These are phyloP conservation scores for Cuniculus paca DNA, from an alignment of 2,797 vertebrate species.

Conservation along the genomic window DNA sequence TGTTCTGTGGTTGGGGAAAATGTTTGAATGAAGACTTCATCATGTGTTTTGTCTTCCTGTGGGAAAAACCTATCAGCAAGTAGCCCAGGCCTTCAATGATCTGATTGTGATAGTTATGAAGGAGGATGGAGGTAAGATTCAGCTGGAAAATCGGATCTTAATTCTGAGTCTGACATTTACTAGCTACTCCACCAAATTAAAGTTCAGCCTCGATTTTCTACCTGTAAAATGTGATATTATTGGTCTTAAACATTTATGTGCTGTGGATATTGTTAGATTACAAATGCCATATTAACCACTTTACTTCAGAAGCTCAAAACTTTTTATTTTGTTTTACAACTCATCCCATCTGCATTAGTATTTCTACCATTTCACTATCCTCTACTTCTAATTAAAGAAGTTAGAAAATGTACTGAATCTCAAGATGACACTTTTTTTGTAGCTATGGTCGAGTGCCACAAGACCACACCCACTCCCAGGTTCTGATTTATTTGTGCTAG, in stretches of 20 bases:
- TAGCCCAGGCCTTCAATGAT: neutral
- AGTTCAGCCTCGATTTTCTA: neutral
- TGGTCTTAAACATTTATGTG: neutral
- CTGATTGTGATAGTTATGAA: neutral
- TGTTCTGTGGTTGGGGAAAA: neutral
- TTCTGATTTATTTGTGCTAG: neutral
- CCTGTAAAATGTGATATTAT: neutral
- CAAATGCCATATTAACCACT: neutral
- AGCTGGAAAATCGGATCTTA: neutral
- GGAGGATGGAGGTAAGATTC: neutral
- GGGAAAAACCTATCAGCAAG: neutral
- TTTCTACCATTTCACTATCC: neutral
- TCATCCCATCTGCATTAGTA: neutral
- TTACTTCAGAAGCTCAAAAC: slow-evolving; percentile 10
- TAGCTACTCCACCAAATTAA: neutral
- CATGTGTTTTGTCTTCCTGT: neutral
- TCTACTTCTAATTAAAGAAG: neutral
- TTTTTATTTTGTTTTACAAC: slow-evolving; percentile 6
- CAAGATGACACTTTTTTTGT: neutral
- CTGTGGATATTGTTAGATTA: neutral
- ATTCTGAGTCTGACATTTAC: neutral
- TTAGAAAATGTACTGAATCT: neutral
- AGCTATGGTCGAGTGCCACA: neutral
- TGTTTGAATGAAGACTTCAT: neutral
- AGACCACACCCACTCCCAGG: rapidly evolving